phyloP scores from a whole-genome alignment of 2,797 vertebrate species.

The Antennarius maculatus region DNA sequence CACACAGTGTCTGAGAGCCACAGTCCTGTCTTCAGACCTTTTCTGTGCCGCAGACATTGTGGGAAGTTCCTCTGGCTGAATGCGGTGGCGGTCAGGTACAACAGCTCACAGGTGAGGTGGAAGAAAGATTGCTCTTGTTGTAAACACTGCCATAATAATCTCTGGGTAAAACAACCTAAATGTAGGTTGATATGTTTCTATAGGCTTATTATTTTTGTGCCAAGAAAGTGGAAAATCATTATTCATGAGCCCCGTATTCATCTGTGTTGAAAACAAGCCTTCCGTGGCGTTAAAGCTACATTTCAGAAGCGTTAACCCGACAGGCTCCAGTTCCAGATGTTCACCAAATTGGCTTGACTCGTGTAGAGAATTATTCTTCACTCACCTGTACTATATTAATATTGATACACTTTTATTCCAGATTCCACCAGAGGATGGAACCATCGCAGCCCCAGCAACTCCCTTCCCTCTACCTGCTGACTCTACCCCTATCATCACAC shows the following conservation, averaged over 20 bases:
- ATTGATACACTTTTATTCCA: neutral
- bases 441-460: constrained; percentile 24
- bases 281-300: too few relatives aligned
- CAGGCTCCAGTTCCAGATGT: too few relatives aligned
- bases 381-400: neutral
- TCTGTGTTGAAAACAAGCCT: too few relatives aligned
- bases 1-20: constrained; percentile 66
- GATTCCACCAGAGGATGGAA: constrained; percentile 50
- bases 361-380: neutral
- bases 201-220: too few relatives aligned
- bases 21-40: constrained; percentile 37
- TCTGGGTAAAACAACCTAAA: too few relatives aligned
- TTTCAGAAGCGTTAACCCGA: too few relatives aligned
- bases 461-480: constrained; percentile 39
- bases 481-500: constrained; percentile 9
- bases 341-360: neutral
- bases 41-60: constrained; percentile 59
- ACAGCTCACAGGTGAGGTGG: constrained; percentile 77
- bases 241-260: too few relatives aligned
- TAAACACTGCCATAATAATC: too few relatives aligned
- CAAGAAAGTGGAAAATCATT: too few relatives aligned
- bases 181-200: too few relatives aligned
- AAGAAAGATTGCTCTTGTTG: too few relatives aligned
- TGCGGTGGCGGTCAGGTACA: constrained; percentile 70
- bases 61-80: constrained; percentile 73